These are phyloP conservation scores for Rousettus madagascariensis DNA, from an alignment of 2,797 vertebrate species.

Conservation along the genomic window DNA sequence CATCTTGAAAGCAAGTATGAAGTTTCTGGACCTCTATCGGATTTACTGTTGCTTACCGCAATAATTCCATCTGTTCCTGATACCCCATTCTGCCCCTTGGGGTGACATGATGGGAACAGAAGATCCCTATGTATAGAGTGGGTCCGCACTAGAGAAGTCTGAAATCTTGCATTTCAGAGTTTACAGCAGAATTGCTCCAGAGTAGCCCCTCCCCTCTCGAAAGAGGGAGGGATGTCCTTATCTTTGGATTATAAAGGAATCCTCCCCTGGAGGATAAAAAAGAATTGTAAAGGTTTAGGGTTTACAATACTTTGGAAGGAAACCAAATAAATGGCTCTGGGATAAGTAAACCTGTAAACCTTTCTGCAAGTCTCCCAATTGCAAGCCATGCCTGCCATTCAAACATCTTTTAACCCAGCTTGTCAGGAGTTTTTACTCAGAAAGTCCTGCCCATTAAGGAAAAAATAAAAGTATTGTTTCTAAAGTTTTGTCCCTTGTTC, in stretches of 20 bases:
- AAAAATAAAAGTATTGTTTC: not conserved
- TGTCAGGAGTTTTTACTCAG: not conserved
- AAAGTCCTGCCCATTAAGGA: not conserved
- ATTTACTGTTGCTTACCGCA: not conserved
- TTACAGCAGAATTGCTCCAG: not conserved
- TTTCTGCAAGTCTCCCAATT: not conserved
- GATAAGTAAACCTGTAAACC: not conserved
- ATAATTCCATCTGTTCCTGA: not conserved
- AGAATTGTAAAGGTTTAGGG: not conserved
- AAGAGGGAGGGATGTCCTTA: not conserved
- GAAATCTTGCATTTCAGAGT: not conserved
- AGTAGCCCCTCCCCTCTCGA: rapidly evolving
- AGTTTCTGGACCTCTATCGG: not conserved
- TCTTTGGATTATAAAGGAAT: not conserved
- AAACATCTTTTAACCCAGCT: not conserved
- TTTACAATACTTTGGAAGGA: not conserved
- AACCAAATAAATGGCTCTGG: not conserved
- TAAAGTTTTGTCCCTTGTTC: not conserved
- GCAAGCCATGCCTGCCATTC: not conserved
- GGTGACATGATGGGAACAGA: not conserved
- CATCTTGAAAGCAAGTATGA: not conserved
- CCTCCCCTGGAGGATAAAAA: not conserved
- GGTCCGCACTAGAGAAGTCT: not conserved
- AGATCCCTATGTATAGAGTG: not conserved
- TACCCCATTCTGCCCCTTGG: not conserved